Evolutionary conservation across 2,113 vertebrate genomes (phyloP).

Genomic region (Alces alces): DNA sequence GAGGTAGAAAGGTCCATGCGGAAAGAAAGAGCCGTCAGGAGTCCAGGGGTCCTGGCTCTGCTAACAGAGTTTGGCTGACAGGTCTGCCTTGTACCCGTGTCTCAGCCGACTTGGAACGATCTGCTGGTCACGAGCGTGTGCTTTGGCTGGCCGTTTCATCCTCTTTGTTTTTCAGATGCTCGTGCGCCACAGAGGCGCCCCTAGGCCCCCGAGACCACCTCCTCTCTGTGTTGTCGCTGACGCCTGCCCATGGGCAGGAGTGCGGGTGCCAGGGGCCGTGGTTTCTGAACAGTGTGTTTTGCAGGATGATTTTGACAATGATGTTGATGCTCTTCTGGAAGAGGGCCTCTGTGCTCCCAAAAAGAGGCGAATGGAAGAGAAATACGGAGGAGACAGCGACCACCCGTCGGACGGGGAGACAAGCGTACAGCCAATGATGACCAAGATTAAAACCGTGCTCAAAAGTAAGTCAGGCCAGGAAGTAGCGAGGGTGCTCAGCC

Average conservation of each 20-base stretch:
- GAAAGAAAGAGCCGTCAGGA: background rate
- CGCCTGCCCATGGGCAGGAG: background rate
- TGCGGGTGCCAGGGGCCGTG: background rate
- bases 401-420: slow-evolving; percentile 95
- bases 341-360: slow-evolving; percentile 96
- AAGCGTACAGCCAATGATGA: slow-evolving; percentile 98
- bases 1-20: background rate
- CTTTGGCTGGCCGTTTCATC: slow-evolving; percentile 1
- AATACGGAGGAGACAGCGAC: slow-evolving; percentile 91
- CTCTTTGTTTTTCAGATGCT: slow-evolving; percentile 52
- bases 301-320: slow-evolving; percentile 99
- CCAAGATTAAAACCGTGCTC: slow-evolving; percentile 99
- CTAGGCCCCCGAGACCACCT: background rate
- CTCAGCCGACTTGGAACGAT: background rate
- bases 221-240: slow-evolving; percentile 58
- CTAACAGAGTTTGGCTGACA: background rate
- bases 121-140: background rate
- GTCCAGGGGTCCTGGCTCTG: background rate
- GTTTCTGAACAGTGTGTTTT: slow-evolving; percentile 83
- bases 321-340: slow-evolving; percentile 97
- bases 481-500: background rate
- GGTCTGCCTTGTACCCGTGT: background rate
- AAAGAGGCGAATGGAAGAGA: slow-evolving; percentile 93
- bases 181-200: background rate
- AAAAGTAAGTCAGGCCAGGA: slow-evolving; percentile 89